Evolutionary conservation across 2,797 vertebrate species (phyloP).

Genomic region (Rachycentron canadum): DNA sequence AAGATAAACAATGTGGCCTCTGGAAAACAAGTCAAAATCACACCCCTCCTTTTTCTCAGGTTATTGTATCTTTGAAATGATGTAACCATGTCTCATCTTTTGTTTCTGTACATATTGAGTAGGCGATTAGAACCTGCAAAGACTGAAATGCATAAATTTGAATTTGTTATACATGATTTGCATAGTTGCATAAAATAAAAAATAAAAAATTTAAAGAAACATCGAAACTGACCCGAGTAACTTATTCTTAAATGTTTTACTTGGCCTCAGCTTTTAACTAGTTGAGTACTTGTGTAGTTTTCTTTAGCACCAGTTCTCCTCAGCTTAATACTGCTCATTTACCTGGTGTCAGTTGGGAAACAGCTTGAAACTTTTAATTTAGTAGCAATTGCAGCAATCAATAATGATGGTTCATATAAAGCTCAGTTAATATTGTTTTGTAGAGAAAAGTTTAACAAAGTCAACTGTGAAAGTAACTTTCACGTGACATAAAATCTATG

Average conservation of each 20-base stretch:
- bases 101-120: background rate
- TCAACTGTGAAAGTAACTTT: background rate
- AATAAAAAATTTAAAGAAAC: background rate
- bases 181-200: constrained; percentile 2
- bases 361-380: background rate
- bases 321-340: background rate
- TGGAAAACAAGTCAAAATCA: constrained; percentile 17
- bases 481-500: constrained; percentile 1
- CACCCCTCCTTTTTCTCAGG: background rate
- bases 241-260: background rate
- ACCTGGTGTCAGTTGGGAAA: background rate
- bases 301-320: background rate
- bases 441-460: constrained; percentile 1
- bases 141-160: background rate
- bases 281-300: background rate
- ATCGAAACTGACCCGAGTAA: background rate
- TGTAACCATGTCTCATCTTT: background rate
- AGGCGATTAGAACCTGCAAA: background rate
- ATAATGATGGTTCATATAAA: background rate
- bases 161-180: constrained; percentile 13
- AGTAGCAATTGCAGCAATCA: background rate
- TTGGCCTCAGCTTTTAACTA: background rate
- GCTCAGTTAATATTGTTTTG: background rate
- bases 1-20: constrained; percentile 8
- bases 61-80: constrained; percentile 2